Evolutionary conservation across 1,140 invertebrate species (phyloP), one percentile per base, ranked within the genome.

Genomic region (Spodoptera litura): DNA sequence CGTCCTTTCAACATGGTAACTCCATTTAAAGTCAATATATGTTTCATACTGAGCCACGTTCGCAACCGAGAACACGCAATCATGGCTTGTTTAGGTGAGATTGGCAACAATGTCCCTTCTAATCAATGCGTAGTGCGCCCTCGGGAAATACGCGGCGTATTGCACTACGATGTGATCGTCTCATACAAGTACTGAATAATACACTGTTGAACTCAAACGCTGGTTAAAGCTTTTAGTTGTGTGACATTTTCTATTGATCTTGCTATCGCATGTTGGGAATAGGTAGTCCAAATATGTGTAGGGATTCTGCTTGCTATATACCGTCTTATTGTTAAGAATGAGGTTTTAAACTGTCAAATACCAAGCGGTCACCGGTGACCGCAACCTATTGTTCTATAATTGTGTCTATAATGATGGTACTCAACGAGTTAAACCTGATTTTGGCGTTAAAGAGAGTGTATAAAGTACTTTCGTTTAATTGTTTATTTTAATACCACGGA

Each of bases 41-140:
- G 56, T 74, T 61, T 61, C 56, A 74, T 59, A 74, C n/a, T n/a
- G 56, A 9, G 12, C 11, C 13, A 70, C 66, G 25, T 70, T 44
- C 61, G 61, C 15, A n/a, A n/a, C 61, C 35, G 6, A 12, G 71
- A 44, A 61, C 71, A 74, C 38, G 55, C 71, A 74, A 74, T 74
- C 71, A 74, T 74, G 56, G 38, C 68, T 72, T 72, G 53, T 74
- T 74, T 61, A 74, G 71, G 56, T 51, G 35, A 59, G 71, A 74
- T 74, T 74, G 71, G 56, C 56, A 51, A 74, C 71, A 74, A 74
- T 74, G 71, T 74, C 56, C 71, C 71, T 74, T 74, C 56, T 74
- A 74, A 74, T 74, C 71, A 74, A 74, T 74, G 71, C 71, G 56
- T 74, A 74, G 55, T 51, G 55, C 12, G 6, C 71, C 71, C 71